Evolutionary conservation across 2,797 vertebrate species (phyloP).

Genomic region (Pseudochromis fuscus): DNA sequence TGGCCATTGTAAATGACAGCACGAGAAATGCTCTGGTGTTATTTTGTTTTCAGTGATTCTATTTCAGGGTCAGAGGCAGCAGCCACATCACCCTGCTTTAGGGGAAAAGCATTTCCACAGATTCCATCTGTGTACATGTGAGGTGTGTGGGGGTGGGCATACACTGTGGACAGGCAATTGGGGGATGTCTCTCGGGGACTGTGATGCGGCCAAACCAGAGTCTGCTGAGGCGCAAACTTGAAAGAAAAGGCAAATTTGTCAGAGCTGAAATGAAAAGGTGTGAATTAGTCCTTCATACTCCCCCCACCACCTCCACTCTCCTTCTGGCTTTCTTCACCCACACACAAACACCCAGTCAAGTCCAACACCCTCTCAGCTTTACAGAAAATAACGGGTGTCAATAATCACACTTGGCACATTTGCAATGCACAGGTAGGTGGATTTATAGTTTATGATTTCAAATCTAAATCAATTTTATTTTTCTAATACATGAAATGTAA

Average conservation of each 20-base stretch:
- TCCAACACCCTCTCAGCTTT: slow-evolving; percentile 17
- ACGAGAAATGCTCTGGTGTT: slow-evolving; percentile 66
- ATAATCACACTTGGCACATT: slow-evolving; percentile 6
- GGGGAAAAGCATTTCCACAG: slow-evolving; percentile 66
- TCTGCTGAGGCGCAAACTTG: slow-evolving; percentile 59
- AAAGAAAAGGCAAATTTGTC: slow-evolving; percentile 71
- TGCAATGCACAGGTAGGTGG: background rate
- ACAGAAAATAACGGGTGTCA: slow-evolving; percentile 11
- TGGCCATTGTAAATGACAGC: slow-evolving; percentile 80
- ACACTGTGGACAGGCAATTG: slow-evolving; percentile 47
- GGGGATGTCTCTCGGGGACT: slow-evolving; percentile 69
- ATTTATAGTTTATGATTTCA: background rate
- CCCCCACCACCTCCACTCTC: too few species aligned
- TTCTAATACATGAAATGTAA: background rate
- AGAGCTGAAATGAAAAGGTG: slow-evolving; percentile 68
- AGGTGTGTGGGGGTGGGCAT: slow-evolving; percentile 41
- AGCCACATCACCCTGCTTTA: slow-evolving; percentile 59
- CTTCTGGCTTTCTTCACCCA: slow-evolving; percentile 17
- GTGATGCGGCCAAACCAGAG: slow-evolving; percentile 65
- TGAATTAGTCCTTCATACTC: slow-evolving; percentile 51
- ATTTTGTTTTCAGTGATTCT: slow-evolving; percentile 74
- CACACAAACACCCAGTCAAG: slow-evolving; percentile 38
- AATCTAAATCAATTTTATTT: background rate
- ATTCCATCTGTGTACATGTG: slow-evolving; percentile 27
- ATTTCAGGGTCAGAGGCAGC: slow-evolving; percentile 73